phyloP scores from a whole-genome alignment of 2,888 invertebrate species.

The Gari tellinella region DNA sequence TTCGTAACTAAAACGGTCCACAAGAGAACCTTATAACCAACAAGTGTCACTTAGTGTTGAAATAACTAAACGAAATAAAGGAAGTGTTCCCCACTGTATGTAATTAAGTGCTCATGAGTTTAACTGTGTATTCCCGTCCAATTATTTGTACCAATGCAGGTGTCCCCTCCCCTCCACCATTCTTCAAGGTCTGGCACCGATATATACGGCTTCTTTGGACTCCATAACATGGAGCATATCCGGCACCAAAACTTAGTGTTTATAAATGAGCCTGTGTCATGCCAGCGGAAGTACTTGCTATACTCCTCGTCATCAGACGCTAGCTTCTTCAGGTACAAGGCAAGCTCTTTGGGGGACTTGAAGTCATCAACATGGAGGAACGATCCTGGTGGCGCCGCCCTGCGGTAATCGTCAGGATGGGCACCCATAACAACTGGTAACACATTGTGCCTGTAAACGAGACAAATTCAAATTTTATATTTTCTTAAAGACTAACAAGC shows the following conservation, averaged over 20 bases:
- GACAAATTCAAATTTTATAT: neutral
- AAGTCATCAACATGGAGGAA: slow-evolving; percentile 98
- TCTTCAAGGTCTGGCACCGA: slow-evolving; percentile 92
- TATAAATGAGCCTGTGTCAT: slow-evolving; percentile 86
- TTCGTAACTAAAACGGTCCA: no score
- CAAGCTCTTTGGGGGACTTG: slow-evolving; percentile 92
- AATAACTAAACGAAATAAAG: no score
- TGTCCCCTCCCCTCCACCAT: slow-evolving; percentile 90
- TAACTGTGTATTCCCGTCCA: slow-evolving; percentile 42
- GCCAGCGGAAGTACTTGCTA: slow-evolving; percentile 96
- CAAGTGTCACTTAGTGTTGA: no score
- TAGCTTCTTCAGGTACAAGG: slow-evolving; percentile 92
- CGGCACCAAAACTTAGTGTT: slow-evolving; percentile 73
- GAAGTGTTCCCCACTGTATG: no score
- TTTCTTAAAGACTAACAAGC: neutral
- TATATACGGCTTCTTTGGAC: slow-evolving; percentile 56
- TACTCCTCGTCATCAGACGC: slow-evolving; percentile 94
- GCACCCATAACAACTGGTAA: slow-evolving; percentile 98
- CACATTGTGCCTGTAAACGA: slow-evolving; percentile 88
- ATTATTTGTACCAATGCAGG: slow-evolving; percentile 29
- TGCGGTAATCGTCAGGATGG: slow-evolving; percentile 94
- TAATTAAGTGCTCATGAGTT: no score
- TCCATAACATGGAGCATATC: slow-evolving; percentile 69
- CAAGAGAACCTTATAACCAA: no score
- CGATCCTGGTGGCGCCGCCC: slow-evolving; percentile 94